Percentiles rank a stretch among this genome's conserved stretches.
phyloP scores from a whole-genome alignment of 2,113 vertebrate species.

The Brachyhypopomus gauderio region DNA sequence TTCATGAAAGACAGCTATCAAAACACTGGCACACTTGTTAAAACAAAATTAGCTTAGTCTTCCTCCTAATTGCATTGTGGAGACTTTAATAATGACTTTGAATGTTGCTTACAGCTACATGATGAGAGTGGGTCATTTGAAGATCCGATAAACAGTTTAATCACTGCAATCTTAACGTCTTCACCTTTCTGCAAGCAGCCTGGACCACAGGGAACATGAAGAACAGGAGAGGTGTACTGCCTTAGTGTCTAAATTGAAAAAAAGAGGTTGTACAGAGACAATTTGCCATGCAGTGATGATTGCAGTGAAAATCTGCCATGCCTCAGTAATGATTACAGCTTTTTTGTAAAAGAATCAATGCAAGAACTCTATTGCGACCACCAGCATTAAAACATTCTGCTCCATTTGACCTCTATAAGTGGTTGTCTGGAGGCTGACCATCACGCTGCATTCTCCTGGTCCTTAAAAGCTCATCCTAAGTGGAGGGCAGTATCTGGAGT shows the following conservation, averaged over 20 bases:
- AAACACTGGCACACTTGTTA: conserved; percentile 10
- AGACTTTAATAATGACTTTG: conserved; percentile 16
- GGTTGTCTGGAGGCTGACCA: conserved; percentile 23
- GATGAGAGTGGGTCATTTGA: conserved; percentile 36
- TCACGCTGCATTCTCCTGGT: conserved; percentile 38
- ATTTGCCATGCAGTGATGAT: too few relatives aligned
- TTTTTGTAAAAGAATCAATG: background rate
- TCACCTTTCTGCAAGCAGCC: conserved; percentile 30
- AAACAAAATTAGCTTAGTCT: conserved; percentile 30
- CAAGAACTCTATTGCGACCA: background rate
- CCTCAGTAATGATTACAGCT: too few relatives aligned
- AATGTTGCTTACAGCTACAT: conserved; percentile 32
- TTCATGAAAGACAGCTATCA: conserved; percentile 41
- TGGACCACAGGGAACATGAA: conserved; percentile 38
- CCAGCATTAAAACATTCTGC: conserved; percentile 17
- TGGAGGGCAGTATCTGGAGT: conserved; percentile 66
- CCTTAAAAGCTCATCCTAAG: conserved; percentile 45
- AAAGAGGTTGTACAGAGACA: too few relatives aligned
- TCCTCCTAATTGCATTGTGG: conserved; percentile 8
- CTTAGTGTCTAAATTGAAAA: too few relatives aligned
- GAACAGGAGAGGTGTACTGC: conserved; percentile 1
- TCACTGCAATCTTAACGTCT: conserved; percentile 36
- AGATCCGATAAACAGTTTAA: conserved; percentile 43
- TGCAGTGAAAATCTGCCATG: too few relatives aligned
- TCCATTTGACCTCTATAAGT: conserved; percentile 33